Base-by-base conservation (phyloP, 2,888 invertebrate species). In the Orthosia gracilis region DNA sequence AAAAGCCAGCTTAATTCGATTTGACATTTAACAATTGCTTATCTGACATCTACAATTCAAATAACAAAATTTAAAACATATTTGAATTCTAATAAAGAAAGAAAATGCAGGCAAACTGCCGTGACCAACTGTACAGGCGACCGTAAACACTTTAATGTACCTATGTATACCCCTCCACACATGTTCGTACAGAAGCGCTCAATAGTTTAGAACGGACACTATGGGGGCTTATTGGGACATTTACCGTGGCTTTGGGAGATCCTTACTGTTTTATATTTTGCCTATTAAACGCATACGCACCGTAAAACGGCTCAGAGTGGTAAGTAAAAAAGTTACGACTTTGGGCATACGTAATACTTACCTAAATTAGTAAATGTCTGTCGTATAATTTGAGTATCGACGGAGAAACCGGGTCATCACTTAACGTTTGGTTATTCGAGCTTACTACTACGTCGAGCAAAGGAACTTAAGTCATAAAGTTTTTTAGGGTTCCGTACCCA, bases 91-190 rank as follows among this genome's bases (percentile, higher is more conserved):
- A 11, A 23, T n/a, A 18, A 1, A 12, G 11, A 13, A 3, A 49
- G 40, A 21, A 54, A 17, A 18, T 2, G 0, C 21, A 17, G 9
- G 18, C 31, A 50, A 21, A 65, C 58, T 79, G 82, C 23, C 54
- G 78, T 52, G 17, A 49, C 47, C n/a, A 52, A 72, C 65, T 81
- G 77, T 85, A 83, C 87, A 72, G 73, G 69, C 79, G 85, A 83
- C 85, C 82, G 83, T 87, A 89, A 89, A 87, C 85, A 86, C 86
- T 88, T 87, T 85, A 85, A 72, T 78, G 72, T 82, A 82, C 79
- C 75, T 73, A 88, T 82, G 68, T 85, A 80, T 77, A 78, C 66
- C 31, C 62, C 54, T 73, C 21, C 78, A 76, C 23, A 79, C 69
- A 80, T 77, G 73, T 72, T 67, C 31, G 80, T 83, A 81, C 69